A percentile compares a stretch with the other conserved stretches of the same genome.
phyloP scores from a whole-genome alignment of 2,113 vertebrate species.

The Tupaia chinensis region DNA sequence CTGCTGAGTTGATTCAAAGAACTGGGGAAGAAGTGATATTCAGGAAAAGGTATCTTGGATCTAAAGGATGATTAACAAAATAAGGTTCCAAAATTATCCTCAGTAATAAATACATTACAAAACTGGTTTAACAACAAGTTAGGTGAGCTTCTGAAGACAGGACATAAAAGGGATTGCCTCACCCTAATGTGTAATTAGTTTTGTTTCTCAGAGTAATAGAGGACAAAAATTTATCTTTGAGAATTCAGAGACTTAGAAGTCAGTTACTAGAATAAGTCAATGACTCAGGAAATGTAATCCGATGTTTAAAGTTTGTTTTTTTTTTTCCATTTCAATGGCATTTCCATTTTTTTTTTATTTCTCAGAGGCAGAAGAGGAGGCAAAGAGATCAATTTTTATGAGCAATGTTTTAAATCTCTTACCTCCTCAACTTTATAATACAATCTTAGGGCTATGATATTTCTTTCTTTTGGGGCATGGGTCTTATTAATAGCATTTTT shows the following conservation, averaged over 20 bases:
- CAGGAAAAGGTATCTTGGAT: constrained; percentile 28
- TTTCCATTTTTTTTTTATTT: not conserved
- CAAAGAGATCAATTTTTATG: not conserved
- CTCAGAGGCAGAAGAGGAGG: not conserved
- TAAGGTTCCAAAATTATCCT: constrained; percentile 51
- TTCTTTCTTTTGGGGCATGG: not conserved
- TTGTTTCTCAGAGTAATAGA: constrained; percentile 59
- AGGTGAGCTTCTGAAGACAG: constrained; percentile 63
- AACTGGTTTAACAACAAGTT: constrained; percentile 74
- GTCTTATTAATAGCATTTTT: not conserved
- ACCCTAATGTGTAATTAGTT: constrained; percentile 68
- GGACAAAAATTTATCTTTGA: not conserved
- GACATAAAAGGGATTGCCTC: constrained; percentile 63
- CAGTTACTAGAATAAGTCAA: not conserved
- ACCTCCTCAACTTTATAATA: not conserved
- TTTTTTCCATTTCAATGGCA: not conserved
- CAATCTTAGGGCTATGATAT: not conserved
- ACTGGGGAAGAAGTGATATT: not conserved
- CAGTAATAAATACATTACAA: constrained; percentile 53
- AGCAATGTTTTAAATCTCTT: not conserved
- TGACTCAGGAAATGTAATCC: not conserved
- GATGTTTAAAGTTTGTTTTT: not conserved
- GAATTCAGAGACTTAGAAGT: constrained; percentile 46
- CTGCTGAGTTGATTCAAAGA: not conserved
- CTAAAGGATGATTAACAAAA: constrained; percentile 45